Evolutionary conservation across 1,140 invertebrate genomes (phyloP).

Genomic region (Holotrichia oblita): DNA sequence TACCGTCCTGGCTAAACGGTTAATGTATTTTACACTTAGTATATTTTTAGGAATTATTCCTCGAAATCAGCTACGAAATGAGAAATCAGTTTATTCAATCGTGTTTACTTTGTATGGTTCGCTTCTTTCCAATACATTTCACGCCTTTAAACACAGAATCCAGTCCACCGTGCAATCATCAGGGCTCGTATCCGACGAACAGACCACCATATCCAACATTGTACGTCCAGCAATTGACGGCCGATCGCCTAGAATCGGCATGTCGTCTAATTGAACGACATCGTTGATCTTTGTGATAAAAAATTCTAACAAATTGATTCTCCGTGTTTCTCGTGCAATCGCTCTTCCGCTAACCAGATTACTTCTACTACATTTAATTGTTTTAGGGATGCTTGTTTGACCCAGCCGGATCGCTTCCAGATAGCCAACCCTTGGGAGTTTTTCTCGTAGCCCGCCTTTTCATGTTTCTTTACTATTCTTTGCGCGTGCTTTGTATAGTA

Average conservation of each 20-base stretch:
- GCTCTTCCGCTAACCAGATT: conserved; percentile 10
- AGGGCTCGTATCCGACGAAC: background rate
- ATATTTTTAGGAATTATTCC: too few relatives aligned
- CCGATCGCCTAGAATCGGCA: conserved; percentile 2
- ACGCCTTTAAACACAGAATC: too few relatives aligned
- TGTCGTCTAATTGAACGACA: conserved; percentile 26
- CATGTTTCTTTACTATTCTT: background rate
- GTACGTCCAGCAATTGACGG: background rate
- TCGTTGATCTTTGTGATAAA: conserved; percentile 28
- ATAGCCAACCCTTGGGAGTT: background rate
- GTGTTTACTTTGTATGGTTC: too few relatives aligned
- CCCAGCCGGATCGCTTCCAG: background rate
- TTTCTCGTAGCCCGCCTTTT: background rate
- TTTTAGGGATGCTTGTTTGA: background rate
- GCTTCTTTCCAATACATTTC: too few relatives aligned
- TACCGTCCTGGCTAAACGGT: too few relatives aligned
- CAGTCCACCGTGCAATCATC: background rate
- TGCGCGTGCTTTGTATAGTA: background rate
- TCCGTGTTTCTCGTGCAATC: background rate
- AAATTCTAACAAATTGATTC: conserved; percentile 30
- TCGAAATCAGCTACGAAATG: too few relatives aligned
- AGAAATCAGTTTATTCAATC: too few relatives aligned
- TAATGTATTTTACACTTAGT: too few relatives aligned
- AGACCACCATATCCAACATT: background rate
- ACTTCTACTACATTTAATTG: conserved; percentile 33